Percentiles rank a stretch among this genome's conserved stretches.
Conservation (phyloP, 2,797 vertebrate species). For the Rhinella marina region DNA sequence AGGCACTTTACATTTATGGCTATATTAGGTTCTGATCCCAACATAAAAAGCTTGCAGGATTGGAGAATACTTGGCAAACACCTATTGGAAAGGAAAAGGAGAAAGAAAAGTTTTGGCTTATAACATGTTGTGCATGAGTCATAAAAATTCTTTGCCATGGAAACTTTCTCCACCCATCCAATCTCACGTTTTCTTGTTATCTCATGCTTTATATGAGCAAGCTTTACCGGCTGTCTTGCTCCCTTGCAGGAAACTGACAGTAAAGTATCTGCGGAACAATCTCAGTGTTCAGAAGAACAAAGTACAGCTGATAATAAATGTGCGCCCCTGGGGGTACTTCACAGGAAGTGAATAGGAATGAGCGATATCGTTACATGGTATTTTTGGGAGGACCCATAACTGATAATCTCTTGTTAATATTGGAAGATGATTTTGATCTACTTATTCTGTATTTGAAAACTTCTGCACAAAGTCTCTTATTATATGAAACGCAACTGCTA, state of each 20-base stretch:
- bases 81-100: conserved; percentile 49
- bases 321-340: neutral
- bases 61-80: conserved; percentile 34
- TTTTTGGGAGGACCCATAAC: neutral
- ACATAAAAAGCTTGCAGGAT: conserved; percentile 18
- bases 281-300: neutral
- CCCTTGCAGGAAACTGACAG: neutral
- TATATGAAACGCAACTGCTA: too few relatives aligned
- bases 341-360: neutral
- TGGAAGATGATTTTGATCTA: neutral
- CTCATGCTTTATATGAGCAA: neutral
- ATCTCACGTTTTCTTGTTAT: conserved; percentile 54
- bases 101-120: conserved; percentile 37
- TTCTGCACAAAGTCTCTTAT: too few relatives aligned
- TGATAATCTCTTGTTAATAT: neutral
- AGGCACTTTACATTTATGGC: neutral
- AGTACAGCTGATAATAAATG: neutral
- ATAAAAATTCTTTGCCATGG: conserved; percentile 44
- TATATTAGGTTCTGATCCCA: neutral
- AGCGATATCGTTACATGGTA: neutral
- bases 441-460: neutral
- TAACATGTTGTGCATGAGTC: conserved; percentile 58
- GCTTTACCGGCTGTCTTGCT: conserved; percentile 61
- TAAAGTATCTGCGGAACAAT: neutral
- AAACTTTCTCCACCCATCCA: conserved; percentile 58